Evolutionary conservation across 2,888 invertebrate genomes (phyloP), one percentile per base, ranked within the genome.

Genomic region (Elegia similella): DNA sequence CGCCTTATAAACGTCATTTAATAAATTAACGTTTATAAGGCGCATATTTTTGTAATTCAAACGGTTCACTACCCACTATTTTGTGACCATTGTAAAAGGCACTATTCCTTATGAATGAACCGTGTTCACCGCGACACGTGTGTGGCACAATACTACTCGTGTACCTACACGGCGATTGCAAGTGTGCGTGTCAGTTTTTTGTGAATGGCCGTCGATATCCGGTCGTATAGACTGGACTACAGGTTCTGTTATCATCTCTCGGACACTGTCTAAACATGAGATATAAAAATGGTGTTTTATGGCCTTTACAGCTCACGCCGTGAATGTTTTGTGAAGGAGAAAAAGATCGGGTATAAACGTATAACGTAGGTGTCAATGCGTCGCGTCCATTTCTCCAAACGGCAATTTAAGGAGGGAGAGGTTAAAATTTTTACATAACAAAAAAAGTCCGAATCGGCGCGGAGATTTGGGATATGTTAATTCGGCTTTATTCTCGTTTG

Each of bases 281-380:
- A 87, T 87, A 88, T 90, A 90, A 89, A 90, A 88, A 87, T 88
- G 82, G 85, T 84, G 88, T 85, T 90, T 90, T 91, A 91, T 90
- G 84, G 71, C 84, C 67, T 83, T 88, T 88, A 90, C 86, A 84
- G 77, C 84, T 38, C 73, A 76, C n/a, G 47, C 74, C 75, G 42
- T 42, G 42, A 34, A 55, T 55, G 55, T 46, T 50, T 50, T 13
- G 55, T 47, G 23, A 55, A 72, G 76, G 73, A 68, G 76, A 74
- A 74, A 75, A 81, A 78, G 80, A 77, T 71, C 61, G 69, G 66
- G 70, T 76, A 78, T 73, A 68, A 67, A 84, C 79, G 87, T 88
- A 85, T 68, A 67, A 84, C 79, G 87, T 88, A 85, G 88, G 88
- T 88, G 90, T 89, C 85, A 82, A 87, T 85, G 79, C 78, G 77